These are phyloP conservation scores for Cheilinus undulatus DNA, from an alignment of 2,113 vertebrate species.

Conservation along the genomic window DNA sequence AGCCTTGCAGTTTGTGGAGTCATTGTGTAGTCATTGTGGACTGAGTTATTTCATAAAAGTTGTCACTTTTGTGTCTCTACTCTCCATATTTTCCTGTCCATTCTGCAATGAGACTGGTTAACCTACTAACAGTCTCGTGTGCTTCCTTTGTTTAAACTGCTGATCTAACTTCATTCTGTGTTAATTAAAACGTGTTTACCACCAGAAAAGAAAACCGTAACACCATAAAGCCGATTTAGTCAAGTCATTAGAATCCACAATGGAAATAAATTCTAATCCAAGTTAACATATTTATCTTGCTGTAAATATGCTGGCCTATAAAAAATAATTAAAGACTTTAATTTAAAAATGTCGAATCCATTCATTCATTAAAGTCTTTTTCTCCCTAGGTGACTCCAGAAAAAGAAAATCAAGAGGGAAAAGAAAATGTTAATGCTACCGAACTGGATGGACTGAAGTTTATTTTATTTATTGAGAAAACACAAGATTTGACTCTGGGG, in stretches of 20 bases:
- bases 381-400: slow-evolving; percentile 72
- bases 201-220: not conserved
- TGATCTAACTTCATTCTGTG: slow-evolving; percentile 20
- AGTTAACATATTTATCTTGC: not conserved
- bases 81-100: slow-evolving; percentile 73
- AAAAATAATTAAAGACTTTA: slow-evolving; percentile 17
- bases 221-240: slow-evolving; percentile 3
- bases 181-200: slow-evolving; percentile 22
- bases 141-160: slow-evolving; percentile 55
- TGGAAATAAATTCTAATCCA: not conserved
- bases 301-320: not conserved
- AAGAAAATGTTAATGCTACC: slow-evolving; percentile 71
- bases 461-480: slow-evolving; percentile 35
- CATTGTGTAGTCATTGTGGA: slow-evolving; percentile 60
- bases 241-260: slow-evolving; percentile 1
- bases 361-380: slow-evolving; percentile 60
- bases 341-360: slow-evolving; percentile 7
- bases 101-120: slow-evolving; percentile 55
- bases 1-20: slow-evolving; percentile 44
- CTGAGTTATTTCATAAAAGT: slow-evolving; percentile 56
- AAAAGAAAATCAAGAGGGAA: slow-evolving; percentile 81
- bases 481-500: slow-evolving; percentile 18
- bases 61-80: slow-evolving; percentile 62
- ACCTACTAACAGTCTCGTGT: slow-evolving; percentile 54
- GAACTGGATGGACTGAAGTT: slow-evolving; percentile 35